phyloP scores from a whole-genome alignment of 2,113 vertebrate genomes.

The Plestiodon gilberti region DNA sequence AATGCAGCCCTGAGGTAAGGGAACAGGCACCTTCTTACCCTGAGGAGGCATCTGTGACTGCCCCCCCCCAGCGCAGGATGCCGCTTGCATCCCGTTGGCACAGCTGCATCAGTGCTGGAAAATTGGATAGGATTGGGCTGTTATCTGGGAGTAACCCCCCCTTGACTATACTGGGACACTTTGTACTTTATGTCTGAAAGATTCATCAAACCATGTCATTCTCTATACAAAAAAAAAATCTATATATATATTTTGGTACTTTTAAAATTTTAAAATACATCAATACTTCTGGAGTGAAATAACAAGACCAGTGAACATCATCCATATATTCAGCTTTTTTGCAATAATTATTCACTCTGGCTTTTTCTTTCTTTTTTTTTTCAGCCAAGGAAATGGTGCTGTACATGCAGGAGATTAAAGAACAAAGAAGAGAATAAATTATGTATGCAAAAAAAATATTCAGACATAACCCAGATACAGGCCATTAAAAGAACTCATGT shows the following conservation, averaged over 20 bases:
- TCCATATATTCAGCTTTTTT: neutral
- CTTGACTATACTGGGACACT: too few species aligned
- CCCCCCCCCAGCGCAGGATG: too few species aligned
- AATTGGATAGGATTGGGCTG: too few species aligned
- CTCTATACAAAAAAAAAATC: neutral
- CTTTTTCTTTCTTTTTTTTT: neutral
- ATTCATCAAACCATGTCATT: neutral
- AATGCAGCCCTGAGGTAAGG: too few species aligned
- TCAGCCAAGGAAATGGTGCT: conserved; percentile 1
- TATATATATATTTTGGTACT: too few species aligned
- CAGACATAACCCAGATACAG: conserved; percentile 6
- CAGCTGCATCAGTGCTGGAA: too few species aligned
- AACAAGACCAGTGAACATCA: neutral
- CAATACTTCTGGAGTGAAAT: neutral
- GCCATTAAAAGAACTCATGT: conserved; percentile 2
- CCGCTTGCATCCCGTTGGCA: too few species aligned
- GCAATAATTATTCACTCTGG: neutral
- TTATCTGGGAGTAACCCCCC: too few species aligned
- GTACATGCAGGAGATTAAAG: conserved; percentile 2
- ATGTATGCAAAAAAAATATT: neutral
- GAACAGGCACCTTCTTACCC: too few species aligned
- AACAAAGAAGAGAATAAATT: conserved; percentile 14
- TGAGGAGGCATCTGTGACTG: too few species aligned
- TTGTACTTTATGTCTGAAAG: neutral
- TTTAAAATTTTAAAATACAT: neutral